phyloP scores from a whole-genome alignment of 1,140 invertebrate genomes.

The Habropoda laboriosa region DNA sequence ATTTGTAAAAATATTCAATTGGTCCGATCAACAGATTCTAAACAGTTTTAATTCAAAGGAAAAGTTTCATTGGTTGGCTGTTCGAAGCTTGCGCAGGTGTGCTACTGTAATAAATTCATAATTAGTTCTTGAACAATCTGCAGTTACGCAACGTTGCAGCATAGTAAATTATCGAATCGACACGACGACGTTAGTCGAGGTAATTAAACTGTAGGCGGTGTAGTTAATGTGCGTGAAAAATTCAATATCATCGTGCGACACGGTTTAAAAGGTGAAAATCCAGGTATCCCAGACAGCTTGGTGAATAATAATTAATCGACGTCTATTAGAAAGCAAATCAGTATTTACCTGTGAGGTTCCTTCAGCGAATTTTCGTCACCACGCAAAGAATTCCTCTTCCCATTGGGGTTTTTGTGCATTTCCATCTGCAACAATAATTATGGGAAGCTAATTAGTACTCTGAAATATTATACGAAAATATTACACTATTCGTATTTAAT shows the following conservation, averaged over 20 bases:
- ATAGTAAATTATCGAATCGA: neutral
- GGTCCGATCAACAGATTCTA: too few species aligned
- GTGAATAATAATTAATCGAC: neutral
- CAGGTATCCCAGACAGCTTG: neutral
- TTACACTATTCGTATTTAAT: neutral
- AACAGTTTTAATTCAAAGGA: too few species aligned
- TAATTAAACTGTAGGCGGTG: neutral
- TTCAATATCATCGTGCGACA: neutral
- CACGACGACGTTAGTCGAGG: neutral
- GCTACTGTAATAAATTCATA: neutral
- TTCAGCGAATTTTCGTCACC: constrained; percentile 70
- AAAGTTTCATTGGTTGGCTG: too few species aligned
- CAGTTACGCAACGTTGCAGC: neutral
- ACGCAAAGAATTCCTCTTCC: constrained; percentile 66
- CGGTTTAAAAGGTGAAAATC: neutral
- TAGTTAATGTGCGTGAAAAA: neutral
- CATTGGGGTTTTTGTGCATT: constrained; percentile 70
- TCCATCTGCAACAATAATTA: constrained; percentile 75
- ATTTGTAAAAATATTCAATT: too few species aligned
- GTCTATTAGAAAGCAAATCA: constrained; percentile 26
- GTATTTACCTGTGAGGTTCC: constrained; percentile 71
- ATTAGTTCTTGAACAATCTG: neutral
- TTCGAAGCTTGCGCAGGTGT: neutral
- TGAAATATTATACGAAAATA: neutral
- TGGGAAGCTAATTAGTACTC: neutral